Evolutionary conservation across 2,888 invertebrate species (phyloP).

Genomic region (Lottia scabra): DNA sequence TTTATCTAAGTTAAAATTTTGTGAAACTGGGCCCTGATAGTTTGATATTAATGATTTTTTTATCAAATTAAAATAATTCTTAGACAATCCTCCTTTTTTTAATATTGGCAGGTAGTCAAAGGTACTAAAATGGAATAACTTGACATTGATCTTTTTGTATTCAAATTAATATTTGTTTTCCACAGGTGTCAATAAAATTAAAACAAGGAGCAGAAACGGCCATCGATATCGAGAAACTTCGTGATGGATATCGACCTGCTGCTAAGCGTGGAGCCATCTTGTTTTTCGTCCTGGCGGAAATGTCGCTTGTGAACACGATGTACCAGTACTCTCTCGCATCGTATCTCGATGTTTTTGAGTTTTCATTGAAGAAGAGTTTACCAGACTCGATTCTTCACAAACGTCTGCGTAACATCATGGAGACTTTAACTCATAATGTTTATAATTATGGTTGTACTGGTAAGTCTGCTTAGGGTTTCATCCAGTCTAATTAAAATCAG

Average conservation of each 20-base stretch:
- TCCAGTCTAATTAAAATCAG: no score
- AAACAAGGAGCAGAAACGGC: constrained; percentile 81
- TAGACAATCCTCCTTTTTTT: no score
- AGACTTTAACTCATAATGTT: constrained; percentile 86
- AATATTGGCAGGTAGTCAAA: no score
- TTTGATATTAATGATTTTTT: no score
- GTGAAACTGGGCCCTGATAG: no score
- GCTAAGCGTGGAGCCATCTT: constrained; percentile 89
- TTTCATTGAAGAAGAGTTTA: constrained; percentile 83
- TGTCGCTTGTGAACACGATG: constrained; percentile 90
- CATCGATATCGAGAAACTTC: constrained; percentile 82
- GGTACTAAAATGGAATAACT: no score
- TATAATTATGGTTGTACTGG: constrained; percentile 92
- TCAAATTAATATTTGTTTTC: constrained; percentile 6
- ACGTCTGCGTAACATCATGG: constrained; percentile 84
- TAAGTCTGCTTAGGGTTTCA: constrained; percentile 48
- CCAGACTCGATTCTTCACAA: constrained; percentile 83
- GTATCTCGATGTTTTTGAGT: constrained; percentile 86
- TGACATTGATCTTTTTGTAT: no score
- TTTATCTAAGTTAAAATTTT: no score
- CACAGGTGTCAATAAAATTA: constrained; percentile 80
- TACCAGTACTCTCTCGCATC: constrained; percentile 91
- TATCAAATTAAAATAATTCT: no score
- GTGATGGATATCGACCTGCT: constrained; percentile 87
- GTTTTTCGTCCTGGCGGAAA: constrained; percentile 90